Percentiles rank a stretch among this genome's conserved stretches.
phyloP scores from a whole-genome alignment of 2,888 invertebrate species.

The Callyntrura sp. region DNA sequence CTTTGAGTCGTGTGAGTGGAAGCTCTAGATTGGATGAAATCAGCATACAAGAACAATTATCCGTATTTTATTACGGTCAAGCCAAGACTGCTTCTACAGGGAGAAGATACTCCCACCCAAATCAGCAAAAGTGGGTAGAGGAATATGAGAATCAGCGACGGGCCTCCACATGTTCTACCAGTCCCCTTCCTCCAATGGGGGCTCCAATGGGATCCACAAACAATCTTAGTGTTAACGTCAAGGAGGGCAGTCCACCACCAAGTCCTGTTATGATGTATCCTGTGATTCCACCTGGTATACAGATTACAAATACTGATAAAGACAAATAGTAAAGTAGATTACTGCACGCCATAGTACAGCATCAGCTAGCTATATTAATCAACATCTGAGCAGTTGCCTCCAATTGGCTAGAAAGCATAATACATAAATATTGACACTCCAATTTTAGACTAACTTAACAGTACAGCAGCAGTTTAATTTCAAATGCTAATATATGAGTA shows the following conservation, averaged over 20 bases:
- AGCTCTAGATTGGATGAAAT: slow-evolving; percentile 61
- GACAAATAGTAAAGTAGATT: slow-evolving; percentile 15
- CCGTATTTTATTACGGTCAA: slow-evolving; percentile 73
- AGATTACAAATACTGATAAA: slow-evolving; percentile 46
- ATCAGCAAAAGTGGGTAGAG: slow-evolving; percentile 77
- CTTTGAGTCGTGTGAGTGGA: slow-evolving; percentile 58
- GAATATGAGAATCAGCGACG: slow-evolving; percentile 77
- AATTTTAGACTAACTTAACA: too few relatives aligned
- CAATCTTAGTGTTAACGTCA: slow-evolving; percentile 20
- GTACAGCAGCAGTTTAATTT: too few relatives aligned
- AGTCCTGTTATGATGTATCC: slow-evolving; percentile 79
- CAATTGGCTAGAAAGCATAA: too few relatives aligned
- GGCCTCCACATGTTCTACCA: slow-evolving; percentile 58
- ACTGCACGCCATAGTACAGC: too few relatives aligned
- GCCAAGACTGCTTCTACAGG: slow-evolving; percentile 61
- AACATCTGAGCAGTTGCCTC: too few relatives aligned
- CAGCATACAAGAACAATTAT: slow-evolving; percentile 75
- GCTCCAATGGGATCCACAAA: neutral
- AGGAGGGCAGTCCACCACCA: slow-evolving; percentile 58
- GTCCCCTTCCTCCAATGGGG: slow-evolving; percentile 42
- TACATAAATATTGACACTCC: too few relatives aligned
- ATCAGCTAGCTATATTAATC: too few relatives aligned
- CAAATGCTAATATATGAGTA: too few relatives aligned
- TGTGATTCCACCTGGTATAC: slow-evolving; percentile 79
- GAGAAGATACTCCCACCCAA: slow-evolving; percentile 79